Evolutionary conservation across 2,888 invertebrate genomes (phyloP).

Genomic region (Spicauda simplicius): DNA sequence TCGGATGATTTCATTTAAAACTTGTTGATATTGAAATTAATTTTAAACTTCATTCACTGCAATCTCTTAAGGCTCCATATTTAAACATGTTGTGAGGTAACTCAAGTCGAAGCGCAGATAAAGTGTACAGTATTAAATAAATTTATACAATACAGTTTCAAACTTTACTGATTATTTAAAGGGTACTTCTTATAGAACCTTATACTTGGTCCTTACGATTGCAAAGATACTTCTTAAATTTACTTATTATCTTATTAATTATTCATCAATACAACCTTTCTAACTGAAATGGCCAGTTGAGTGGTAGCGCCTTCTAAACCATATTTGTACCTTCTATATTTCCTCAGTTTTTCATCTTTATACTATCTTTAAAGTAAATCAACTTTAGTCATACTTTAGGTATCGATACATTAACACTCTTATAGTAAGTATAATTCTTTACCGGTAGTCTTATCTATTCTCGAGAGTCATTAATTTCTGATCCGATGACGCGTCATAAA

Average conservation of each 20-base stretch:
- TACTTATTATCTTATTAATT: neutral
- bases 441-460: too few relatives aligned
- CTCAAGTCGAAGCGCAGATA: neutral
- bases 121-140: too few relatives aligned
- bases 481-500: neutral
- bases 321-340: slow-evolving; percentile 3
- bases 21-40: neutral
- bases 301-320: neutral
- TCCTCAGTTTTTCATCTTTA: neutral
- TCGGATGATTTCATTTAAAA: neutral
- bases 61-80: neutral
- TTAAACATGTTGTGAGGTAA: neutral
- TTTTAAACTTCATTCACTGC: neutral
- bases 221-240: neutral
- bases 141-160: too few relatives aligned
- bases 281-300: neutral
- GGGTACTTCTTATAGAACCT: neutral
- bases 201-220: neutral
- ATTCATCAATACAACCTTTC: slow-evolving; percentile 1
- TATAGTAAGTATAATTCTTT: too few relatives aligned
- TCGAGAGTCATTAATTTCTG: neutral
- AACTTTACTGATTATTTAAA: neutral
- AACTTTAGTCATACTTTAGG: too few relatives aligned
- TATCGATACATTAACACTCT: too few relatives aligned
- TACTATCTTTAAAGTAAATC: neutral